phyloP scores from a whole-genome alignment of 2,888 invertebrate species.

The Protophormia terraenovae region DNA sequence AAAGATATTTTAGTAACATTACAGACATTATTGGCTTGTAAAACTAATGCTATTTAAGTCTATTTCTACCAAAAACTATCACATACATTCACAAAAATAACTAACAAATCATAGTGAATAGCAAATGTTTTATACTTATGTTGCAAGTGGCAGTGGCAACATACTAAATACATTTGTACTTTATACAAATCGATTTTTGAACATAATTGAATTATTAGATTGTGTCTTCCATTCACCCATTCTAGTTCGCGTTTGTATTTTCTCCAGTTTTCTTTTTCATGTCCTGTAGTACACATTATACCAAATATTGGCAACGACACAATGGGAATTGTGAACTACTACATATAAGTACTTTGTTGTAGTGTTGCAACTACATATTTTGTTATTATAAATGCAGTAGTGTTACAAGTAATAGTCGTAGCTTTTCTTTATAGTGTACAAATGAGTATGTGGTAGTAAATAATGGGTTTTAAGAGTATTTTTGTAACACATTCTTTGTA shows the following conservation, averaged over 20 bases:
- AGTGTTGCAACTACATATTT: background rate
- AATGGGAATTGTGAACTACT: constrained; percentile 40
- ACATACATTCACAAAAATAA: background rate
- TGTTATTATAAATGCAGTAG: background rate
- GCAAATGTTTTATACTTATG: background rate
- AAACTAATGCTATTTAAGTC: constrained; percentile 61
- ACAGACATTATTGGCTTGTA: constrained; percentile 60
- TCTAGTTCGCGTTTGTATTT: background rate
- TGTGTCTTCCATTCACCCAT: constrained; percentile 17
- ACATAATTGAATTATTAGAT: constrained; percentile 67
- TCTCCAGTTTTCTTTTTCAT: background rate
- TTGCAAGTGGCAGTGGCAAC: constrained; percentile 20
- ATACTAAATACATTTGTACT: constrained; percentile 39
- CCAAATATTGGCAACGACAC: constrained; percentile 41
- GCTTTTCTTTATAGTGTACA: background rate
- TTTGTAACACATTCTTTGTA: constrained; percentile 6
- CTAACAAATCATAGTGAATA: constrained; percentile 42
- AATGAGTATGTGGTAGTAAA: constrained; percentile 30
- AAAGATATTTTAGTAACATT: constrained; percentile 2
- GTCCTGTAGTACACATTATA: background rate
- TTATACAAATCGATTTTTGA: constrained; percentile 64
- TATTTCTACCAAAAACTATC: background rate
- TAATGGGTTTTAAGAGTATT: constrained; percentile 34
- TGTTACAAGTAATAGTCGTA: background rate
- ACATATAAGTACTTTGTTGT: constrained; percentile 24